Base-by-base conservation (phyloP, 2,797 vertebrate species). In the Chelidonichthys spinosus region DNA sequence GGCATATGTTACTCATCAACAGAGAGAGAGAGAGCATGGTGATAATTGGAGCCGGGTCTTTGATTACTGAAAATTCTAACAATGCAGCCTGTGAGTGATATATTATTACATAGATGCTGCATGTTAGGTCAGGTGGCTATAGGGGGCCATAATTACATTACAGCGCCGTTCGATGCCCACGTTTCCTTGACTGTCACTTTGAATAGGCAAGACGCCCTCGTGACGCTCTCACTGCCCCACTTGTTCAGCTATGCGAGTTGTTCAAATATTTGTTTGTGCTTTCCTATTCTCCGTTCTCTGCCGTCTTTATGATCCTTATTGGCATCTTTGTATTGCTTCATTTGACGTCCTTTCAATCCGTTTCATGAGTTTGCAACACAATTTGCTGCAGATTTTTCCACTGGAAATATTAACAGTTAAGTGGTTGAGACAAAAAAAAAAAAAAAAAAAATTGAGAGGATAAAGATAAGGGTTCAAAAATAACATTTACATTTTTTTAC, bases 1-100 rank as follows among this genome's bases (percentile, higher is more conserved):
- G 72, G 64, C 50, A 69, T 69, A 80, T 74, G 79, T 77, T 76
- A 76, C 78, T 52, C 72, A 85, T 82, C 68, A 76, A 40, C 62
- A 58, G 25, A 25, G 25, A 25, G 25, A n/a, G 18, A 62, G 55
- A 75, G 47, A 64, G 54, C 50, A 52, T 11, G 54, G 78, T 72
- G 78, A 78, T 77, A 55, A 63, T 71, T 62, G 53, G 54, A 46
- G 32, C 47, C 40, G 63, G 36, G 43, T 25, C 18, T 81, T 69
- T 82, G 58, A 85, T 82, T 63, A 66, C 59, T 66, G 63, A 61
- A 25, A 56, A 46, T 52, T 79, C 42, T 62, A 40, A 63, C 33
- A 42, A 37, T 25, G 44, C 13, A 7, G 55, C 63, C 39, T 73
- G 42, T 53, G 53, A 61, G 66, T 60, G 39, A 76, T 70, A 63